Base-by-base conservation (phyloP, 2,113 vertebrate species). In the Heloderma charlesbogerti region DNA sequence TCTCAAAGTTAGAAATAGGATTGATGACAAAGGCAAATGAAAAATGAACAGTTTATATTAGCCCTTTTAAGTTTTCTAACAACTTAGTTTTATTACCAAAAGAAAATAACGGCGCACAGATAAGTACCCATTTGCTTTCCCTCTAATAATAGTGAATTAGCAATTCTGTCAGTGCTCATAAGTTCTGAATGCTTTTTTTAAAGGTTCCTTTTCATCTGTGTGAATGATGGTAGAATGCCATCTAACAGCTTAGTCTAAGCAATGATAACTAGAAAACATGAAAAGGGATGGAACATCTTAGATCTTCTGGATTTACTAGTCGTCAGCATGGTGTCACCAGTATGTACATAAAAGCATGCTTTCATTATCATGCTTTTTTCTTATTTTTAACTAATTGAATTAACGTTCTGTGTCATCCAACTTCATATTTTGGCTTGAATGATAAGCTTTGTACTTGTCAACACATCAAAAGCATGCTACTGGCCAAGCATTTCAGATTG, bases 231-330 rank as follows among this genome's bases (percentile, higher is more conserved):
- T 54, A 74, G 40, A 75, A 84, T 84, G 15, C n/a, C 13, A 63
- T 92, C 20, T 78, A 89, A 89, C 89, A 88, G 3, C 34, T 13
- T 27, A 72, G 77, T 43, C 48, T 85, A 1, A 7, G 84, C 43
- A 79, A 9, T 0, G 0, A 34, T 80, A 93, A 60, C 79, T 72
- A n/a, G 60, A 89, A 34, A 54, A 57, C 88, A 0, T 92, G 90
- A 92, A 97, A 97, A 97, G 94, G 94, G 91, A 94, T 92, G 60
- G 95, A 94, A 91, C 77, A 92, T 93, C 82, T 96, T 93, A 91
- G 37, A 40, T 43, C 6, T 0, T 0, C 10, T 86, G 18, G 63
- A 88, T 34, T 87, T 93, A 91, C 31, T 87, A 74, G 78, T 82
- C 2, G 0, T 91, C 91, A 89, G 92, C 67, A 88, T 54, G 69